Conservation (phyloP, 2,797 vertebrate genomes). For the Myripristis jacobus region DNA sequence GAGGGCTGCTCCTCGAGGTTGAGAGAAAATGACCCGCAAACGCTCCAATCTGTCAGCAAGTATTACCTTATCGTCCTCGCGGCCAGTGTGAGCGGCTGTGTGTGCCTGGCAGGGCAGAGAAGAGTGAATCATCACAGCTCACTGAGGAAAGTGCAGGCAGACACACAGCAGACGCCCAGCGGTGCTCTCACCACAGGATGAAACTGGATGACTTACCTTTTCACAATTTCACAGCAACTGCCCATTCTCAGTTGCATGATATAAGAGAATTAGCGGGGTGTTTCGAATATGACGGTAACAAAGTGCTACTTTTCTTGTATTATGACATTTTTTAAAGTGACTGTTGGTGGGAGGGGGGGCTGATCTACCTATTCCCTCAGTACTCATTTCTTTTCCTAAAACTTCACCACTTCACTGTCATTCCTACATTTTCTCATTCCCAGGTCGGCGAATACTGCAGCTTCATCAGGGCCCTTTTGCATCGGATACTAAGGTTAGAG, state of each 20-base stretch:
- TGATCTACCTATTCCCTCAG: too few species aligned
- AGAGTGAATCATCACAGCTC: constrained; percentile 27
- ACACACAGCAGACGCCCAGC: background rate
- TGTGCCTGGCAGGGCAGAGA: background rate
- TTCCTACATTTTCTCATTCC: too few species aligned
- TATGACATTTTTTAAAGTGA: too few species aligned
- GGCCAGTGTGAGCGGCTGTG: background rate
- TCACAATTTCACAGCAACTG: background rate
- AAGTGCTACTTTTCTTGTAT: too few species aligned
- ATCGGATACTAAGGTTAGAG: too few species aligned
- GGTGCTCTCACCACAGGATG: background rate
- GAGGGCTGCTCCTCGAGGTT: constrained; percentile 31
- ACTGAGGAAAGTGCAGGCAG: background rate
- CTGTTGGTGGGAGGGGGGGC: too few species aligned
- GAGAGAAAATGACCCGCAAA: constrained; percentile 56
- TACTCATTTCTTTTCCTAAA: too few species aligned
- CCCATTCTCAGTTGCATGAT: background rate
- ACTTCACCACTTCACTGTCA: too few species aligned
- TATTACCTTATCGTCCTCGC: constrained; percentile 18
- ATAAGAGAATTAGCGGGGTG: too few species aligned
- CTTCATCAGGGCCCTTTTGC: too few species aligned
- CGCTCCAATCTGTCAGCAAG: constrained; percentile 43
- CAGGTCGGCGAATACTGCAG: too few species aligned
- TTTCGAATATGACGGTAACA: too few species aligned
- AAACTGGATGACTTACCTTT: background rate